Base-by-base conservation (phyloP, 2,888 invertebrate genomes). In the Leucoptera coffeella region DNA sequence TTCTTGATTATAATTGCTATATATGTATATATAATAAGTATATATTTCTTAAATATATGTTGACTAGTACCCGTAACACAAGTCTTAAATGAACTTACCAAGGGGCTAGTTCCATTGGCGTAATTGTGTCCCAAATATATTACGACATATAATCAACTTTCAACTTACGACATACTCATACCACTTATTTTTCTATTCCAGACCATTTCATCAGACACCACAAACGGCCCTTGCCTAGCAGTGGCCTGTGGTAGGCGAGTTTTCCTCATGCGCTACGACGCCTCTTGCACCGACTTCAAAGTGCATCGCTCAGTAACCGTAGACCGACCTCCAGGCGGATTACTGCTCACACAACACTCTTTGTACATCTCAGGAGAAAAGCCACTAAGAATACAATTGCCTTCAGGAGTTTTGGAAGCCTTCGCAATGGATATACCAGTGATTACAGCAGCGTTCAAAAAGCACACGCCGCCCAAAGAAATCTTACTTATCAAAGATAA, bases 291-390 rank as follows among this genome's bases (percentile, higher is more conserved):
- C 0, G 76, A 78, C 36, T 85, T 85, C 42, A 60, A 75, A 25
- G 67, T 78, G 1, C 50, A 77, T 6, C 75, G 86, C 37, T 79
- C 85, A 15, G 58, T 92, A 28, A 85, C 86, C 0, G 77, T 82
- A 6, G 84, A 87, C 42, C 81, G 61, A 2, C 32, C 52, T 9
- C 53, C 64, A 1, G 76, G 78, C 38, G 82, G 89, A 32, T 75
- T 90, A 15, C 73, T 86, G 32, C 88, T 90, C 35, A 84, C 86
- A 0, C 59, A 75, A 15, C 77, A 77, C 38, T 69, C 79, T 14
- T 72, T 87, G 2, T 78, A 85, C 38, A 80, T 92, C 25, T 87
- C 89, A 8, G 85, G 87, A 1, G 85, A 92, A 40, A 86, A 84
- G 44, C 89, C 90, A 33, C 87, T 86, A 45, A 85, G 85, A 50